Percentiles rank a stretch among this genome's conserved stretches.
phyloP scores from a whole-genome alignment of 2,888 invertebrate genomes.

The Sinohyriopsis cumingii region DNA sequence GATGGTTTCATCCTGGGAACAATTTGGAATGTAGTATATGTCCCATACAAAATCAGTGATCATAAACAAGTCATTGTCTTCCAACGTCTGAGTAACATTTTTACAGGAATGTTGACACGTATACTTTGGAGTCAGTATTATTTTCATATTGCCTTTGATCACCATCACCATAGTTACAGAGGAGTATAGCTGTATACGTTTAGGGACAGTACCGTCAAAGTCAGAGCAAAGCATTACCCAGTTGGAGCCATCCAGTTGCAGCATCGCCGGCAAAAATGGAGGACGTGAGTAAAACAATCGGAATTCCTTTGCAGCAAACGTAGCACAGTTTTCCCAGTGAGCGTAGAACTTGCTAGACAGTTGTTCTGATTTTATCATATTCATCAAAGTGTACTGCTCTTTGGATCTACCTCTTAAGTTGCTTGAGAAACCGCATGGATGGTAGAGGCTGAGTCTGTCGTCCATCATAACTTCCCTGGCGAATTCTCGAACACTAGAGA shows the following conservation, averaged over 20 bases:
- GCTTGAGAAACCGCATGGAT: conserved; percentile 21
- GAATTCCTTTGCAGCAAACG: conserved; percentile 11
- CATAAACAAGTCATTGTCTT: conserved; percentile 4
- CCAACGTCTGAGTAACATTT: neutral
- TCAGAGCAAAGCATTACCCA: conserved; percentile 24
- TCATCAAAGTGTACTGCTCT: conserved; percentile 12
- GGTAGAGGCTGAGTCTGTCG: conserved; percentile 6
- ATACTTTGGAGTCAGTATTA: conserved; percentile 8
- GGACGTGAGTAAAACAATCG: conserved; percentile 18
- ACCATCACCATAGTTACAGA: conserved; percentile 12
- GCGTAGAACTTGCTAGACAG: conserved; percentile 12
- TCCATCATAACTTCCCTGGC: no score
- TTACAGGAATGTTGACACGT: conserved; percentile 7
- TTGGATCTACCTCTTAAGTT: conserved; percentile 14
- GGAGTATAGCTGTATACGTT: conserved; percentile 7
- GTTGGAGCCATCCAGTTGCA: conserved; percentile 19
- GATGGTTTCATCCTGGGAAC: conserved; percentile 12
- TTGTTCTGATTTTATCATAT: conserved; percentile 2
- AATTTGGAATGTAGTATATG: conserved; percentile 10
- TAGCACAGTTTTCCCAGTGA: conserved; percentile 24
- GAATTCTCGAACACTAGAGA: no score
- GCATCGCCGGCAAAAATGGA: conserved; percentile 4
- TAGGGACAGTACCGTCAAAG: conserved; percentile 4
- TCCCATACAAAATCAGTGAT: conserved; percentile 9
- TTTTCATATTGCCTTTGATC: conserved; percentile 10